Percentiles rank a stretch among this genome's conserved stretches.
phyloP scores from a whole-genome alignment of 2,888 invertebrate species.

The Cheilosia vulpina region DNA sequence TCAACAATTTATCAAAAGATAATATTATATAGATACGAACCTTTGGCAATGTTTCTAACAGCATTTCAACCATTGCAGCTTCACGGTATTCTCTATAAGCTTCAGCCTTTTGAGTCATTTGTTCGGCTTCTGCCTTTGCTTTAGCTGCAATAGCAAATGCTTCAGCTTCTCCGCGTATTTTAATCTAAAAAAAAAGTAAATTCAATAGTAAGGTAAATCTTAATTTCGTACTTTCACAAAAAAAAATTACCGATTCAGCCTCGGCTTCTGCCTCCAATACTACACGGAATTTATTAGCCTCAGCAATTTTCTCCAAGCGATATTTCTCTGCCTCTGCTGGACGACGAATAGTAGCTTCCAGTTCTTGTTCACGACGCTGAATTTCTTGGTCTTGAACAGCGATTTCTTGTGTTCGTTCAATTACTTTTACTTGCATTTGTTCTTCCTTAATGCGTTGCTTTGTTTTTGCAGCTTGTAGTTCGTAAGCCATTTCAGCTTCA shows the following conservation, averaged over 20 bases:
- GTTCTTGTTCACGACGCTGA: constrained; percentile 93
- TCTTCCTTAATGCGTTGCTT: constrained; percentile 98
- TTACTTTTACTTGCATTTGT: constrained; percentile 97
- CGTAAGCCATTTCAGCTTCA: constrained; percentile 96
- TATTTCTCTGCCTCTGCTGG: constrained; percentile 98
- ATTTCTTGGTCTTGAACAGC: constrained; percentile 98
- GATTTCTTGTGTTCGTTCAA: constrained; percentile 96
- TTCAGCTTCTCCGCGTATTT: constrained; percentile 94
- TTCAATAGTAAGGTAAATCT: not conserved
- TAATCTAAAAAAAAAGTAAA: constrained; percentile 82
- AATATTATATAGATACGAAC: constrained; percentile 84
- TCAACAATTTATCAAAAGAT: not conserved
- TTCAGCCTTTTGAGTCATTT: constrained; percentile 98
- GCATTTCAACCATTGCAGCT: constrained; percentile 98
- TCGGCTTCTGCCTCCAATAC: constrained; percentile 98
- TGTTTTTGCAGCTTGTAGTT: constrained; percentile 97
- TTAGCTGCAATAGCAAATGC: constrained; percentile 97
- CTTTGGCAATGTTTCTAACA: constrained; percentile 97
- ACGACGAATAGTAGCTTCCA: constrained; percentile 96
- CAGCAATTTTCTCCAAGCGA: constrained; percentile 95
- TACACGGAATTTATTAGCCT: constrained; percentile 94
- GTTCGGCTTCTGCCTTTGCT: constrained; percentile 97
- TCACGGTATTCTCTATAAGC: constrained; percentile 98
- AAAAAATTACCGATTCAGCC: constrained; percentile 89
- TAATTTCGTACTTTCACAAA: too few species aligned